Conservation (phyloP, 2,888 invertebrate species). For the Conistra vaccinii region DNA sequence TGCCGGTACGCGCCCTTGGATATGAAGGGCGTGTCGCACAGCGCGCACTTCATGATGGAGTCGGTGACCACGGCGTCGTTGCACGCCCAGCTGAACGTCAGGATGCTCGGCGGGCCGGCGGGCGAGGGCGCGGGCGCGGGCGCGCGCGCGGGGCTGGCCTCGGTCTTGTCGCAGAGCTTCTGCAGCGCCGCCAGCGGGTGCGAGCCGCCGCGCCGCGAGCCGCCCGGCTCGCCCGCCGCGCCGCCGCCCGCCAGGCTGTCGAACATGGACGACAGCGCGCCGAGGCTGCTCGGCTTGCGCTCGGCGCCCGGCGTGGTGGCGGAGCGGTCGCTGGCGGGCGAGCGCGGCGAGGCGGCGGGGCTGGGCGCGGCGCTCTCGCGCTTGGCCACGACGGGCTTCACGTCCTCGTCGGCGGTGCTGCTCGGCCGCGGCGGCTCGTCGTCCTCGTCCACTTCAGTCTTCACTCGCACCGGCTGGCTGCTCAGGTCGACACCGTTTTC, state of each 20-base stretch:
- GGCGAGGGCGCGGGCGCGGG: conserved; percentile 89
- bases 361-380: conserved; percentile 90
- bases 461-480: conserved; percentile 90
- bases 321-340: conserved; percentile 95
- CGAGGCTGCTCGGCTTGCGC: conserved; percentile 93
- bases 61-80: conserved; percentile 97
- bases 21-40: conserved; percentile 98
- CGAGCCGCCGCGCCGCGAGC: conserved; percentile 93
- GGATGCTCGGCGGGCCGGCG: conserved; percentile 95
- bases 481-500: conserved; percentile 87
- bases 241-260: conserved; percentile 94
- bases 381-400: conserved; percentile 84
- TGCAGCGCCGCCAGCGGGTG: conserved; percentile 98
- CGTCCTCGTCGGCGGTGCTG: conserved; percentile 83
- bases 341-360: conserved; percentile 92
- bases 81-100: conserved; percentile 98
- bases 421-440: conserved; percentile 88
- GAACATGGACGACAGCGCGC: conserved; percentile 97
- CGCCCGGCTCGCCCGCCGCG: conserved; percentile 86
- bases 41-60: conserved; percentile 98
- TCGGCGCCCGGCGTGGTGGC: conserved; percentile 93
- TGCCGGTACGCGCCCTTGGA: conserved; percentile 99
- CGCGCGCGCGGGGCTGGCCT: conserved; percentile 92
- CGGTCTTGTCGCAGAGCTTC: conserved; percentile 98
- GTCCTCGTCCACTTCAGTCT: conserved; percentile 92